Evolutionary conservation across 2,797 vertebrate genomes (phyloP).

Genomic region (Gastrophryne carolinensis): DNA sequence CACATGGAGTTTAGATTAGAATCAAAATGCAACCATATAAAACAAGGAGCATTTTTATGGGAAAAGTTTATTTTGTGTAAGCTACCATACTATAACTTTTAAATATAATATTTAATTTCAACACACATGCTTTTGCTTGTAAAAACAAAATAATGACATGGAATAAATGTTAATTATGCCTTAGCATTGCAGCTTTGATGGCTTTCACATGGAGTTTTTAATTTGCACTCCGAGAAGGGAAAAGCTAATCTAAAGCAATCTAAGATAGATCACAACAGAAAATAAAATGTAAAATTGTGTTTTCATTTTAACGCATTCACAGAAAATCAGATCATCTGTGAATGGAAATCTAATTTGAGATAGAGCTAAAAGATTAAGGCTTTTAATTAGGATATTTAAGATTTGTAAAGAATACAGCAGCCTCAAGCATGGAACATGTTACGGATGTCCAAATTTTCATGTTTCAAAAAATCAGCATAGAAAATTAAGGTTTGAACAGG

Average conservation of each 20-base stretch:
- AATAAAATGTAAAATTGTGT: constrained; percentile 38
- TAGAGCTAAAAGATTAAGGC: constrained; percentile 3
- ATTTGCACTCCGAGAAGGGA: constrained; percentile 14
- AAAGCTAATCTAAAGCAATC: constrained; percentile 25
- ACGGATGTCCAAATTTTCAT: neutral
- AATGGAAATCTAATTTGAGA: constrained; percentile 38
- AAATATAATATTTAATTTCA: constrained; percentile 40
- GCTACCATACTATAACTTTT: constrained; percentile 24
- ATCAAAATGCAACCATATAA: constrained; percentile 7
- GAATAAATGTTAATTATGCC: constrained; percentile 47
- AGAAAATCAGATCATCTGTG: constrained; percentile 48
- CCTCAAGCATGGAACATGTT: neutral
- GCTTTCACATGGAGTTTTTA: constrained; percentile 37
- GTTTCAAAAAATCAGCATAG: neutral
- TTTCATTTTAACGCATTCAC: constrained; percentile 35
- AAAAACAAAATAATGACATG: constrained; percentile 42
- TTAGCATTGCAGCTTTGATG: constrained; percentile 13
- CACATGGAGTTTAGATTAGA: neutral
- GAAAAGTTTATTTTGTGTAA: constrained; percentile 37
- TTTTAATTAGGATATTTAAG: constrained; percentile 16
- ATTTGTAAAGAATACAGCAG: neutral
- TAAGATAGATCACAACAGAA: constrained; percentile 31
- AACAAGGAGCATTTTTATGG: constrained; percentile 17
- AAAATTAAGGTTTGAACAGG: no score
- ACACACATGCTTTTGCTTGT: constrained; percentile 28